Evolutionary conservation across 2,113 vertebrate species (phyloP).

Genomic region (Urocynchramus pylzowi): DNA sequence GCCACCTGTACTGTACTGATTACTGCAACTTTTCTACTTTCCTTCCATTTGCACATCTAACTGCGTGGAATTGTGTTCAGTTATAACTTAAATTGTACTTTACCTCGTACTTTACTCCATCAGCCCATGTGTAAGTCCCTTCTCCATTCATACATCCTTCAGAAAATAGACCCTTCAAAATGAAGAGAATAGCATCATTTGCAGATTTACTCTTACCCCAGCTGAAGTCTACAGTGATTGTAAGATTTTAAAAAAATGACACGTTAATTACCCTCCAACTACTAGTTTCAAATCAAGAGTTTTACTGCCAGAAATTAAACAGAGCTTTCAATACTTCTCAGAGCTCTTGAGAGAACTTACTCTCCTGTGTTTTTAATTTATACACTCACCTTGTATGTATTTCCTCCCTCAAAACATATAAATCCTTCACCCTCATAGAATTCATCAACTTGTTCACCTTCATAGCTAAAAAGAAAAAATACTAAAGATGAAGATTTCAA

Average conservation of each 20-base stretch:
- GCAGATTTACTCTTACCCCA: background rate
- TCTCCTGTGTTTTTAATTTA: background rate
- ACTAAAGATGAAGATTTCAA: background rate
- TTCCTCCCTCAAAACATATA: constrained; percentile 81
- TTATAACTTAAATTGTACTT: background rate
- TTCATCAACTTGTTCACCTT: constrained; percentile 74
- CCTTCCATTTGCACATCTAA: background rate
- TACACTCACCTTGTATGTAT: constrained; percentile 78
- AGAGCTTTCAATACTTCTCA: background rate
- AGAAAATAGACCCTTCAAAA: constrained; percentile 84
- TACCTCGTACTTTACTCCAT: constrained; percentile 88
- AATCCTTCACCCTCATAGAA: constrained; percentile 81
- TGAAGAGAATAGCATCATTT: background rate
- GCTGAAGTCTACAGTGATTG: background rate
- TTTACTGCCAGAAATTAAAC: background rate
- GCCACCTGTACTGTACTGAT: background rate
- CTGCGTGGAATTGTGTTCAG: background rate
- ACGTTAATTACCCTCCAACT: background rate
- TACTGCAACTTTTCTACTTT: background rate
- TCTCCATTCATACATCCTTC: constrained; percentile 85
- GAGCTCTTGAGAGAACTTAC: background rate
- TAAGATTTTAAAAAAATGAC: background rate
- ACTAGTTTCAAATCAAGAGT: background rate
- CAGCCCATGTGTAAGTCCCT: constrained; percentile 80
- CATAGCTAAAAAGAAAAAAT: constrained; percentile 74